Evolutionary conservation across 2,113 vertebrate genomes (phyloP).

Genomic region (Pollachius pollachius): DNA sequence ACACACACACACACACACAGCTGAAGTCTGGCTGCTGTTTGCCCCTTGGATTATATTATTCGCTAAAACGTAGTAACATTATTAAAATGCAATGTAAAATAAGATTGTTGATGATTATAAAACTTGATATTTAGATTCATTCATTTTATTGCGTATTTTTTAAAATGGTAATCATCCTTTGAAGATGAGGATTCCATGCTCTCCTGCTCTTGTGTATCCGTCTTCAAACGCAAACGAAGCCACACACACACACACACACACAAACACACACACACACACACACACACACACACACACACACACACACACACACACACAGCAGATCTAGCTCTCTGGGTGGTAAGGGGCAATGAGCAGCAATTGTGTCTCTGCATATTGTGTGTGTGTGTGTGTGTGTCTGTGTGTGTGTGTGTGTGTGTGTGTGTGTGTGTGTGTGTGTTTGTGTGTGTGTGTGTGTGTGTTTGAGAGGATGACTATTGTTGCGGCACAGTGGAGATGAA

Average conservation of each 20-base stretch:
- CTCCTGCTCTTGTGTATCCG: constrained; percentile 8
- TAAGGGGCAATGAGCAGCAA: constrained; percentile 52
- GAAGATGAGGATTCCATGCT: background rate
- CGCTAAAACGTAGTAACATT: too few relatives aligned
- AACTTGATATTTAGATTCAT: too few relatives aligned
- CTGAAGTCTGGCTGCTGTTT: too few relatives aligned
- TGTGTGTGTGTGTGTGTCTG: constrained; percentile 36
- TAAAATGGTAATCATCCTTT: constrained; percentile 4
- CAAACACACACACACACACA: too few relatives aligned
- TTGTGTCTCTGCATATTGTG: constrained; percentile 35
- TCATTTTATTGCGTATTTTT: background rate
- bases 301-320: background rate
- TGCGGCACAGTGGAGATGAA: constrained; percentile 68
- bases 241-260: too few relatives aligned
- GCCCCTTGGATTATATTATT: too few relatives aligned
- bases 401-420: constrained; percentile 19
- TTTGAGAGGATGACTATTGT: constrained; percentile 58
- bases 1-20: too few relatives aligned
- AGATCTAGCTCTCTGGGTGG: constrained; percentile 52
- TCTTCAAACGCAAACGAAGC: background rate
- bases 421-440: constrained; percentile 3
- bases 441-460: constrained; percentile 42
- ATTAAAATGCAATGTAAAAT: too few relatives aligned
- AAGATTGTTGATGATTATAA: too few relatives aligned
- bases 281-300: too few relatives aligned